Evolutionary conservation across 2,888 invertebrate genomes (phyloP).

Genomic region (Erannis defoliaria): DNA sequence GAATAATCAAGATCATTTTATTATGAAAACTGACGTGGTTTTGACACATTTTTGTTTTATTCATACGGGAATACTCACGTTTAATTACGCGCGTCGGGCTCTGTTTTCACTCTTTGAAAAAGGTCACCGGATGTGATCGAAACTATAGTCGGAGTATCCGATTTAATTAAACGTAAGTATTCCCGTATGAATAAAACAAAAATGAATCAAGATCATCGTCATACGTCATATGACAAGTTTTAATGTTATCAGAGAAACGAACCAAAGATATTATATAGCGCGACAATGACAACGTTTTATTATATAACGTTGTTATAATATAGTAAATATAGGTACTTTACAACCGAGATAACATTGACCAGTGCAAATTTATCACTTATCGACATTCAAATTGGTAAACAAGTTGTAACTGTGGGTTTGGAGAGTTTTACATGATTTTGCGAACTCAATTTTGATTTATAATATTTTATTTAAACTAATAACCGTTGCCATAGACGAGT

Average conservation of each 20-base stretch:
- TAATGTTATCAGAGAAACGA: not conserved
- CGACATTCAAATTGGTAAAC: constrained; percentile 5
- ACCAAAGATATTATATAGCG: not conserved
- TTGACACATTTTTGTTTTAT: too few species aligned
- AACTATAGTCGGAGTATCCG: too few species aligned
- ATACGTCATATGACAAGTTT: not conserved
- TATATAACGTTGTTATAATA: constrained; percentile 7
- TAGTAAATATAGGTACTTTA: constrained; percentile 2
- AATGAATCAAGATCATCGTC: not conserved
- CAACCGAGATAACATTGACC: constrained; percentile 13
- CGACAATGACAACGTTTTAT: not conserved
- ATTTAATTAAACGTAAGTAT: too few species aligned
- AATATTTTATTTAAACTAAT: too few species aligned
- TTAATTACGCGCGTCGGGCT: too few species aligned
- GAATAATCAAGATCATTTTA: too few species aligned
- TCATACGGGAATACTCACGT: too few species aligned
- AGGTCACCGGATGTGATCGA: too few species aligned
- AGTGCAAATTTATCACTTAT: constrained; percentile 2
- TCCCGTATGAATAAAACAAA: too few species aligned
- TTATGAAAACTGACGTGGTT: too few species aligned
- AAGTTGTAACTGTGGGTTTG: not conserved
- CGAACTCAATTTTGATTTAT: not conserved
- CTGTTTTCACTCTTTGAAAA: too few species aligned
- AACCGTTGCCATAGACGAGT: too few species aligned
- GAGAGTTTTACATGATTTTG: not conserved